Evolutionary conservation across 2,797 vertebrate genomes (phyloP).

Genomic region (Lates japonicus): DNA sequence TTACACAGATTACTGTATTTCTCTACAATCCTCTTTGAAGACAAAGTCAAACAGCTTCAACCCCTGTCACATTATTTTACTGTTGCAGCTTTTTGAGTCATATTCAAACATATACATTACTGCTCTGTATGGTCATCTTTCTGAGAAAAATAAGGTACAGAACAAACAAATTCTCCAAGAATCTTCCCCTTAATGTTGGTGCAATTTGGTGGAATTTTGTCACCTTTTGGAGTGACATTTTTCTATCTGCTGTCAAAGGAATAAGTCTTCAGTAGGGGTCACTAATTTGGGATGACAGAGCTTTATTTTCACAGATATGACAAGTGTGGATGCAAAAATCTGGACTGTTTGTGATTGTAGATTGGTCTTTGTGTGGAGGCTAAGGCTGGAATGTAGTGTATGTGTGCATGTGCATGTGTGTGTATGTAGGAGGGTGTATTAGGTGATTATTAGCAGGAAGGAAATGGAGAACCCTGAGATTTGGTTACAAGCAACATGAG

Average conservation of each 20-base stretch:
- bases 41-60: constrained; percentile 50
- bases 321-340: constrained; percentile 23
- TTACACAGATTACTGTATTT: constrained; percentile 57
- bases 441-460: constrained; percentile 68
- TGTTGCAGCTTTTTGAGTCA: constrained; percentile 13
- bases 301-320: constrained; percentile 43
- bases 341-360: constrained; percentile 30
- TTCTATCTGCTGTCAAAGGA: constrained; percentile 42
- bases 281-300: constrained; percentile 31
- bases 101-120: background rate
- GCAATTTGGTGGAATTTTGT: constrained; percentile 9
- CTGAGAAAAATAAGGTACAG: constrained; percentile 24
- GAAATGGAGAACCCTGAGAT: constrained; percentile 78
- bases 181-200: background rate
- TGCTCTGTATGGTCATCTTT: background rate
- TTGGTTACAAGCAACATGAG: constrained; percentile 78
- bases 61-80: constrained; percentile 41
- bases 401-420: constrained; percentile 11
- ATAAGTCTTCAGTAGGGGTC: constrained; percentile 29
- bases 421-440: constrained; percentile 42
- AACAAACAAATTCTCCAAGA: constrained; percentile 13
- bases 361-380: constrained; percentile 6
- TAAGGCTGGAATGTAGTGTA: background rate
- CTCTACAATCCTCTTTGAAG: constrained; percentile 39
- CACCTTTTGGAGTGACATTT: background rate